Conservation (phyloP, 1,140 invertebrate genomes). For the Ridgeia piscesae region DNA sequence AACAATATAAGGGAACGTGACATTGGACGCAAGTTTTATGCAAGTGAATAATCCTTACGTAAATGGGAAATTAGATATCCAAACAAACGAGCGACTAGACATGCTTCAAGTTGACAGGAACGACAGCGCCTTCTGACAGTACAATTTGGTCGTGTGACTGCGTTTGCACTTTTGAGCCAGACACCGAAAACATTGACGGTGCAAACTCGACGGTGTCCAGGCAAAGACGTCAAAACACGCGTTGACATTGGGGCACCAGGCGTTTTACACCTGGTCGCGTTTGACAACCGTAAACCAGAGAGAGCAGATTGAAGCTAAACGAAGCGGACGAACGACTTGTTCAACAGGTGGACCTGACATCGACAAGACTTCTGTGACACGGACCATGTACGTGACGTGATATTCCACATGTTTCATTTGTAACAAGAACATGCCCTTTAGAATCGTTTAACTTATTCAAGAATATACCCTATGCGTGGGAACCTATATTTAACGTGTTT, state of each 20-base stretch:
- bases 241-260: not conserved
- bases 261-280: not conserved
- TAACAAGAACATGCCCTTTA: no score
- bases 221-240: not conserved
- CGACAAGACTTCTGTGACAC: not conserved
- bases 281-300: not conserved
- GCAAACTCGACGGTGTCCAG: not conserved
- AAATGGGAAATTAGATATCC: not conserved
- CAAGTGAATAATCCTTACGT: not conserved
- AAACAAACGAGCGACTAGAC: not conserved
- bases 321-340: not conserved
- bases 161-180: not conserved
- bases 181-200: not conserved
- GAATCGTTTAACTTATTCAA: no score
- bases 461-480: no score
- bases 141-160: no score
- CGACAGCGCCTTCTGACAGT: not conserved
- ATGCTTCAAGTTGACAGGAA: not conserved
- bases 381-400: not conserved
- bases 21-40: no score
- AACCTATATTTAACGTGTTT: no score
- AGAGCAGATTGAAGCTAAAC: not conserved
- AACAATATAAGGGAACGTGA: no score
- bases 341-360: not conserved
- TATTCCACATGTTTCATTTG: not conserved